Evolutionary conservation across 2,113 vertebrate genomes (phyloP).

Genomic region (Phycodurus eques): DNA sequence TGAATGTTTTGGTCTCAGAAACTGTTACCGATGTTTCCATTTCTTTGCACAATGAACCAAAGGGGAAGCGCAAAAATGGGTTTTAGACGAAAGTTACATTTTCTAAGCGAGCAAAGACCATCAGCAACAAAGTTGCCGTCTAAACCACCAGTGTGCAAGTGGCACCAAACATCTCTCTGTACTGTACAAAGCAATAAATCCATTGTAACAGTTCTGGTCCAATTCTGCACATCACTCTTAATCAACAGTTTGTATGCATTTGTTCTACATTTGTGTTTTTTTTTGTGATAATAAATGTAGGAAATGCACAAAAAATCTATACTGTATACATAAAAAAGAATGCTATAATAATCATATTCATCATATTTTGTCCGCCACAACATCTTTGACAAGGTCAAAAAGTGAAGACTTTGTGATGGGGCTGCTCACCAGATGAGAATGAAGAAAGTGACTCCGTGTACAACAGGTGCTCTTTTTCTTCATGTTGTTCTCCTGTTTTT

Average conservation of each 20-base stretch:
- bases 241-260: conserved; percentile 72
- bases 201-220: conserved; percentile 76
- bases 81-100: conserved; percentile 43
- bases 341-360: conserved; percentile 59
- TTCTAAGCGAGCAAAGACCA: conserved; percentile 22
- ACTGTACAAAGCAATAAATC: conserved; percentile 98
- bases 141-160: conserved; percentile 22
- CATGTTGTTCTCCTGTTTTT: conserved; percentile 56
- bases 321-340: conserved; percentile 55
- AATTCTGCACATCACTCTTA: conserved; percentile 57
- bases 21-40: conserved; percentile 73
- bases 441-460: conserved; percentile 63
- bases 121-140: conserved; percentile 24
- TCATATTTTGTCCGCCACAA: conserved; percentile 60
- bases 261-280: conserved; percentile 66
- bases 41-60: conserved; percentile 78
- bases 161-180: conserved; percentile 71
- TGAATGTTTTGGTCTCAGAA: conserved; percentile 59
- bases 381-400: conserved; percentile 45
- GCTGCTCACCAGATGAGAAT: conserved; percentile 81
- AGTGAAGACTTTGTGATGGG: conserved; percentile 62
- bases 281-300: conserved; percentile 75
- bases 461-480: conserved; percentile 52
- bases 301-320: conserved; percentile 54
- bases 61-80: conserved; percentile 58